Evolutionary conservation across 1,140 invertebrate species (phyloP).

Genomic region (Bilobella aurantiaca): DNA sequence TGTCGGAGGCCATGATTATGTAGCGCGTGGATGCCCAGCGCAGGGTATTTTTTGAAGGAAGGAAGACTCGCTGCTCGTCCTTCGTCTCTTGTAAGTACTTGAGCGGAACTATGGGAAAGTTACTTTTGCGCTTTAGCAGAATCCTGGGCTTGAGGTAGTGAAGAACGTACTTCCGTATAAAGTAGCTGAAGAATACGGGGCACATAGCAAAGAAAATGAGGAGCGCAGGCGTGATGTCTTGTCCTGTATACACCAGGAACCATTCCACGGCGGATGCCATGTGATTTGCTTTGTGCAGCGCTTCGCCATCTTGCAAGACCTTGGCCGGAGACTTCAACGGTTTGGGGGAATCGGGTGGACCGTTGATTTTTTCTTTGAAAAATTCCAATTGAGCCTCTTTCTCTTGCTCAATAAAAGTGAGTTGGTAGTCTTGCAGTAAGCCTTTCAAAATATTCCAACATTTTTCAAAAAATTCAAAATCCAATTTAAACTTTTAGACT

Average conservation of each 20-base stretch:
- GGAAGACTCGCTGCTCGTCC: background rate
- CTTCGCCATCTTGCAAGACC: background rate
- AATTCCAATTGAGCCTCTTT: no score
- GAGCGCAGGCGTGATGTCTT: background rate
- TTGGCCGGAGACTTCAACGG: background rate
- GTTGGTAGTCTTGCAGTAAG: no score
- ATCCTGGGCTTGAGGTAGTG: background rate
- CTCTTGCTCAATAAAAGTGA: no score
- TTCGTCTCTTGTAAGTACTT: background rate
- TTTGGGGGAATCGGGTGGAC: background rate
- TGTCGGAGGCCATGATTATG: background rate
- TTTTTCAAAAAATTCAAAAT: no score
- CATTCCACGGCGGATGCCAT: background rate
- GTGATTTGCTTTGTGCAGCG: no score
- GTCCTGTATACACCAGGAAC: background rate
- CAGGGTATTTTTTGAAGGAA: background rate
- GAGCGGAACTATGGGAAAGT: background rate
- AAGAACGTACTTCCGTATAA: background rate
- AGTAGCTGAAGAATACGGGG: background rate
- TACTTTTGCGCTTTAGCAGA: background rate
- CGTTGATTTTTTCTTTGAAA: background rate
- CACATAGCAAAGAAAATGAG: background rate
- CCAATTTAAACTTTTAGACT: no score
- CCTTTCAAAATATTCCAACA: no score
- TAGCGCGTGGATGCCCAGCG: background rate